Base-by-base conservation (phyloP, 2,888 invertebrate genomes). In the Eumerus sabulonum region DNA sequence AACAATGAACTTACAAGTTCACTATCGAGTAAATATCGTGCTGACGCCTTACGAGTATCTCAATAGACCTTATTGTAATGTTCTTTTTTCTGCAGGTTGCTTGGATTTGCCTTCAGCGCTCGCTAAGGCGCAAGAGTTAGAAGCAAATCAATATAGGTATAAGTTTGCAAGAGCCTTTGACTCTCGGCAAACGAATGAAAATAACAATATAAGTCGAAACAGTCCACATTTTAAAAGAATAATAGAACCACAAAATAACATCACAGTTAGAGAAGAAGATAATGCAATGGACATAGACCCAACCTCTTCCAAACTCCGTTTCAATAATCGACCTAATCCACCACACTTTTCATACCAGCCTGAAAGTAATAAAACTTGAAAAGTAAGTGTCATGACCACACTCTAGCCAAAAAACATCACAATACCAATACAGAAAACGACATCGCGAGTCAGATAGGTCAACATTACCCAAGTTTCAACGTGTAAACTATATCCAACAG, bases 61-160 rank as follows among this genome's bases (percentile, higher is more conserved):
- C 1, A 57, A 44, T 19, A 44, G 27, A 14, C 44, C 19, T 7
- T 11, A 16, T 5, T 57, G 57, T 11, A 27, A 44, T n/a, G 44
- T 57, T 27, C 40, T 44, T 9, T 45, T 57, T 18, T 45, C 57
- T 14, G 14, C 57, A 11, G 45, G 57, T 0, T 57, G 57, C 13
- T 14, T 45, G 14, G 57, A 57, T 35, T 16, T 45, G 35, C 57
- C 57, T 0, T 35, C 57, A 45, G 51, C 62, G 14, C 38, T 54
- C 13, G 19, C 36, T 1, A 63, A 53, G 12, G 63, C 63, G 4
- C 63, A 63, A 12, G 44, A 53, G 35, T 17, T 53, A 1, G 44
- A 63, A 16, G 63, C 63, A 11, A 44, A 63, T 4, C 63, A 51
- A 9, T 44, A 63, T 12, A 27, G 51, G 9, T 62, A 60, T 16